Conservation (phyloP, 2,888 invertebrate genomes). For the Brachyopa scutellaris region DNA sequence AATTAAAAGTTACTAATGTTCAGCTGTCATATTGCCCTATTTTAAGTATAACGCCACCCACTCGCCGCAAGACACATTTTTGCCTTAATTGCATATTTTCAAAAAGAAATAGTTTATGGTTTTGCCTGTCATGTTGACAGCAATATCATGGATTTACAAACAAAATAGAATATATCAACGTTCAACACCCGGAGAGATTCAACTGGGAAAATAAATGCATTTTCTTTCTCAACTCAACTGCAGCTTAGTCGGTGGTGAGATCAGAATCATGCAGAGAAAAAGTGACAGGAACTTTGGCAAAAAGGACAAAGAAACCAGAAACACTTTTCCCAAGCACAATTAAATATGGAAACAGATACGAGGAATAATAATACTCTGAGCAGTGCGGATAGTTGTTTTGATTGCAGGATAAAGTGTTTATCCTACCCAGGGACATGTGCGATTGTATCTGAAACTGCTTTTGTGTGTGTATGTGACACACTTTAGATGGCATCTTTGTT, state of each 20-base stretch:
- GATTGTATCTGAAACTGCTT: constrained; percentile 60
- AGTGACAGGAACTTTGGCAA: constrained; percentile 50
- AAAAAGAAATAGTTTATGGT: constrained; percentile 5
- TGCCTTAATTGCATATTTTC: constrained; percentile 19
- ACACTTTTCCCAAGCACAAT: constrained; percentile 58
- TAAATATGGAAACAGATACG: not conserved
- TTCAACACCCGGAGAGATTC: constrained; percentile 61
- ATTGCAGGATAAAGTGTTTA: constrained; percentile 73
- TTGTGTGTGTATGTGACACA: constrained; percentile 60
- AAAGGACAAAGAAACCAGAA: constrained; percentile 48
- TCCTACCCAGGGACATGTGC: constrained; percentile 55
- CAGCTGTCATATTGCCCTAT: too few species aligned
- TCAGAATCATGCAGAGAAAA: not conserved
- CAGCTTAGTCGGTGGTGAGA: not conserved
- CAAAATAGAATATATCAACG: constrained; percentile 26
- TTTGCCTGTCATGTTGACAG: constrained; percentile 43
- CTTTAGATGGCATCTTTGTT: constrained; percentile 63
- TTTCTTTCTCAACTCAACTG: constrained; percentile 2
- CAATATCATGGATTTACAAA: constrained; percentile 6
- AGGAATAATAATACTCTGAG: too few species aligned
- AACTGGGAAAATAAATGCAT: constrained; percentile 50
- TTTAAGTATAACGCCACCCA: too few species aligned
- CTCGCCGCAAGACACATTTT: too few species aligned
- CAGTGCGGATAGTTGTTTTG: constrained; percentile 29
- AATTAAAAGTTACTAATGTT: too few species aligned